Conservation (phyloP, 2,113 vertebrate genomes). For the Ancistrus triradiatus region DNA sequence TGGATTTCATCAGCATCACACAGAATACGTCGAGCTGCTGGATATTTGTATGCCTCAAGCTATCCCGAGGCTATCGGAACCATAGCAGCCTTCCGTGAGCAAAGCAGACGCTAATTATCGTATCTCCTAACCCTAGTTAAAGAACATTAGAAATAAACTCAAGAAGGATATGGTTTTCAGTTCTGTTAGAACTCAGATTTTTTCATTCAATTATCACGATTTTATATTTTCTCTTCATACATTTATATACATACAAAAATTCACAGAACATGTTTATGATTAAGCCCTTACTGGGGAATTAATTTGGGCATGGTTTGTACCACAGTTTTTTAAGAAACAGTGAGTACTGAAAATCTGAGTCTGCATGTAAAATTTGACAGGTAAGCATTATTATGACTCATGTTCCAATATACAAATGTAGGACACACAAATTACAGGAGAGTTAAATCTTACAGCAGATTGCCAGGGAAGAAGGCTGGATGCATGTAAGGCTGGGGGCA, state of each 20-base stretch:
- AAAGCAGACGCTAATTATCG: constrained; percentile 47
- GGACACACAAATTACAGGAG: not conserved
- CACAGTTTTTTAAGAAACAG: no score
- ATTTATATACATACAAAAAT: not conserved
- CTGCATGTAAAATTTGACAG: not conserved
- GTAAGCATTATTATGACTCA: not conserved
- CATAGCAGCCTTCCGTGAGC: constrained; percentile 42
- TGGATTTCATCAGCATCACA: constrained; percentile 76
- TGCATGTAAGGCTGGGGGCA: not conserved
- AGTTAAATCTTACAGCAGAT: not conserved
- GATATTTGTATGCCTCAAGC: constrained; percentile 51
- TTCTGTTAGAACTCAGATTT: not conserved
- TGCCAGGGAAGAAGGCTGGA: no score
- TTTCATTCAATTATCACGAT: constrained; percentile 13
- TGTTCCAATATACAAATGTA: not conserved
- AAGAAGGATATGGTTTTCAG: constrained; percentile 13
- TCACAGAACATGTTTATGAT: no score
- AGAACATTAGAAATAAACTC: constrained; percentile 20
- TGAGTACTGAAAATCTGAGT: no score
- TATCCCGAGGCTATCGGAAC: constrained; percentile 63
- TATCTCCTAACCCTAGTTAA: constrained; percentile 40
- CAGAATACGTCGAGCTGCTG: constrained; percentile 65
- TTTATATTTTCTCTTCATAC: not conserved
- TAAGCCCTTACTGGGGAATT: no score
- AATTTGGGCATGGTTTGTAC: no score